phyloP scores from a whole-genome alignment of 2,888 invertebrate species.

The Subacronicta megacephala region DNA sequence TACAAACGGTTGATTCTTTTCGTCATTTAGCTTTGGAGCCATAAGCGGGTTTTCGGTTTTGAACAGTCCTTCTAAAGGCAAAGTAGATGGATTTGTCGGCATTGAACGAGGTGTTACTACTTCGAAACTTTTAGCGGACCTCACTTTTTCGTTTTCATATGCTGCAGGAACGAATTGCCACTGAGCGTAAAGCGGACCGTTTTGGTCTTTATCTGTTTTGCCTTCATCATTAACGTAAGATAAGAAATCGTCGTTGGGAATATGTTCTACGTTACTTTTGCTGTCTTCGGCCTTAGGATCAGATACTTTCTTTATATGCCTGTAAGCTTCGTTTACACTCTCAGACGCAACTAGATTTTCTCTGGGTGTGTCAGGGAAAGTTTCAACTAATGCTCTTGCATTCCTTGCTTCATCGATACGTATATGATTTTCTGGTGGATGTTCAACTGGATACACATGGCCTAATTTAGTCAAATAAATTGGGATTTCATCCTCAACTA shows the following conservation, averaged over 20 bases:
- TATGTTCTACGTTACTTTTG: slow-evolving; percentile 69
- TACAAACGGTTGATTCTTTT: slow-evolving; percentile 79
- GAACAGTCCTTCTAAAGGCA: slow-evolving; percentile 92
- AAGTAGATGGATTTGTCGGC: slow-evolving; percentile 90
- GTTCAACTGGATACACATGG: slow-evolving; percentile 85
- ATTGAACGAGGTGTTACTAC: slow-evolving; percentile 78
- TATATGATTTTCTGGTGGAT: slow-evolving; percentile 85
- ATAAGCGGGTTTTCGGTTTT: slow-evolving; percentile 85
- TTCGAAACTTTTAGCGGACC: slow-evolving; percentile 75
- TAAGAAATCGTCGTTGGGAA: slow-evolving; percentile 77
- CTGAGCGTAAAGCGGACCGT: slow-evolving; percentile 65
- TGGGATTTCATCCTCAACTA: slow-evolving; percentile 90
- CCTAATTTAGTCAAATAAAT: slow-evolving; percentile 85
- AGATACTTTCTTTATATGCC: slow-evolving; percentile 73
- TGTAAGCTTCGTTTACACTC: slow-evolving; percentile 85
- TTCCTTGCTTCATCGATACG: slow-evolving; percentile 87
- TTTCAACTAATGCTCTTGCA: slow-evolving; percentile 78
- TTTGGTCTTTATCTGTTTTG: slow-evolving; percentile 67
- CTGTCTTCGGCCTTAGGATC: slow-evolving; percentile 51
- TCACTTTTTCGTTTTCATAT: slow-evolving; percentile 79
- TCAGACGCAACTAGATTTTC: slow-evolving; percentile 86
- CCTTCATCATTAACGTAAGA: slow-evolving; percentile 81
- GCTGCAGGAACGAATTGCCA: slow-evolving; percentile 88
- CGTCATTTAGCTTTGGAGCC: slow-evolving; percentile 68
- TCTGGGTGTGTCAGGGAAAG: slow-evolving; percentile 76